Evolutionary conservation across 2,888 invertebrate species (phyloP).

Genomic region (Heteromurus nitidus): DNA sequence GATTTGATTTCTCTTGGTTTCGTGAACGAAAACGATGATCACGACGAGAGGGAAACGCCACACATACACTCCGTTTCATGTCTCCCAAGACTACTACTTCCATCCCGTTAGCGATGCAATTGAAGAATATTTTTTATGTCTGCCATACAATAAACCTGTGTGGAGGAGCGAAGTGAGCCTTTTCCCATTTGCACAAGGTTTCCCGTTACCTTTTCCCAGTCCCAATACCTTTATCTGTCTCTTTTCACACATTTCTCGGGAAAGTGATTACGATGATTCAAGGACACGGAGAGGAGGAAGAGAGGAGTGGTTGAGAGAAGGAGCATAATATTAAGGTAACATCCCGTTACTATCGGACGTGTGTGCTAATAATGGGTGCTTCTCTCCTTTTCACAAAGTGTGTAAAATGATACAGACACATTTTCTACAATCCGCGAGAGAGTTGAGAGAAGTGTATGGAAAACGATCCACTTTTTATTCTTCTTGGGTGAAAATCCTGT

Average conservation of each 20-base stretch:
- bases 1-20: constrained; percentile 17
- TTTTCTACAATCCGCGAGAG: not conserved
- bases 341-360: constrained; percentile 47
- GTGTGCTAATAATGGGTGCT: constrained; percentile 61
- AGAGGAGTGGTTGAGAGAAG: not conserved
- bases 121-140: constrained; percentile 21
- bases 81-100: constrained; percentile 50
- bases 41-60: too few species aligned
- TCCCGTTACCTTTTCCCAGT: not conserved
- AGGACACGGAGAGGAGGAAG: constrained; percentile 12
- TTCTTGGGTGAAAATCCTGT: constrained; percentile 33
- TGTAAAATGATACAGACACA: constrained; percentile 13
- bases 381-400: not conserved
- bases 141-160: not conserved
- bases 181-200: constrained; percentile 22
- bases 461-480: constrained; percentile 37
- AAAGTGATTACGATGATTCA: constrained; percentile 21
- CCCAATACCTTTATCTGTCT: constrained; percentile 1
- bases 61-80: constrained; percentile 24
- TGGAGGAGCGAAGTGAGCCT: not conserved
- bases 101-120: constrained; percentile 9
- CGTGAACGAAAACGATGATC: not conserved
- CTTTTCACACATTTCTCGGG: too few species aligned
- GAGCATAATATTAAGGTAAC: constrained; percentile 28
- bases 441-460: constrained; percentile 26